phyloP scores from a whole-genome alignment of 2,888 invertebrate genomes.

The Lasioglossum vierecki region DNA sequence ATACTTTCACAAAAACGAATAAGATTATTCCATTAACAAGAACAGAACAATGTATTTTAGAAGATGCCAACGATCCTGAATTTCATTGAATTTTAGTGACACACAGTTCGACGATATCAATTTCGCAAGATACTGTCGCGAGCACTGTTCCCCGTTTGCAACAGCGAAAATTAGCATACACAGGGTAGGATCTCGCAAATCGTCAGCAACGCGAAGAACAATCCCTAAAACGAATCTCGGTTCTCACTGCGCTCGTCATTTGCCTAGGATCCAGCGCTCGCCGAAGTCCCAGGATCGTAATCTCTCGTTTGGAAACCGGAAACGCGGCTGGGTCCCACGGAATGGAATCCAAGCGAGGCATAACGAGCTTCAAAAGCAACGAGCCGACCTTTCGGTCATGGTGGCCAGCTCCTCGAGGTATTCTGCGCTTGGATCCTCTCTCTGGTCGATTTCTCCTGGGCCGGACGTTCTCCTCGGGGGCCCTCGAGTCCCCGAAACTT shows the following conservation, averaged over 20 bases:
- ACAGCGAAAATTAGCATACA: not conserved
- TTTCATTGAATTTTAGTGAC: not conserved
- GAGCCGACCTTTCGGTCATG: constrained; percentile 49
- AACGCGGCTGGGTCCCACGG: constrained; percentile 39
- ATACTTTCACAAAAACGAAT: not conserved
- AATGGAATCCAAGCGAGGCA: not conserved
- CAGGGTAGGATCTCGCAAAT: not conserved
- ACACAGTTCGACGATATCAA: not conserved
- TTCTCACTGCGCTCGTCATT: constrained; percentile 17
- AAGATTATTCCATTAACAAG: not conserved
- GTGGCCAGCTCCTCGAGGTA: not conserved
- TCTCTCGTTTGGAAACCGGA: constrained; percentile 55
- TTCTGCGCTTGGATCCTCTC: constrained; percentile 6
- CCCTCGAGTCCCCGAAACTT: constrained; percentile 49
- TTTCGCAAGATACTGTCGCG: not conserved
- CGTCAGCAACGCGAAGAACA: constrained; percentile 1
- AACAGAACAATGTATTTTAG: not conserved
- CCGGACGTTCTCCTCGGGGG: constrained; percentile 2
- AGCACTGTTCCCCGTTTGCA: not conserved
- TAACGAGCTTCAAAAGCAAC: not conserved
- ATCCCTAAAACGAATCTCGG: not conserved
- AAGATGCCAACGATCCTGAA: not conserved
- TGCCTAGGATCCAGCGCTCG: not conserved
- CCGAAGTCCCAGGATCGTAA: not conserved
- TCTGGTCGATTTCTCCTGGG: constrained; percentile 4